Evolutionary conservation across 2,888 invertebrate species (phyloP), one percentile per base, ranked within the genome.

Genomic region (Spatulosminthurus flaviceps): DNA sequence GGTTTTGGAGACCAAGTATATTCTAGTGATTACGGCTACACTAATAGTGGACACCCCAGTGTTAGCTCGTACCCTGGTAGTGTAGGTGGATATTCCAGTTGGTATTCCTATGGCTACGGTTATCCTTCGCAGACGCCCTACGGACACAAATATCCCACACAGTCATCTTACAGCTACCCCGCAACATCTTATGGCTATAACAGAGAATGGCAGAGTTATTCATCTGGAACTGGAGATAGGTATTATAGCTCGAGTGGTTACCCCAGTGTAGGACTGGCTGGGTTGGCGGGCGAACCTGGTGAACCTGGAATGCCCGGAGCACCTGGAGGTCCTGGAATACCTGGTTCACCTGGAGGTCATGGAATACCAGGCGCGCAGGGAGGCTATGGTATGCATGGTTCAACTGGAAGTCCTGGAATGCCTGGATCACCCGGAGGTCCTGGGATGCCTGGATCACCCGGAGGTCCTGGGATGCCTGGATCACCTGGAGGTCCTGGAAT

Each of bases 41-140:
- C 51, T 51, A 24, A n/a, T n/a, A n/a, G n/a, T n/a, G n/a, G n/a
- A n/a, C 22, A 64, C 16, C 24, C 16, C 1, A 24, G 42, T 51
- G 72, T 9, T 26, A 11, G 24, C n/a, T 9, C 24, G 11, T 22
- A 26, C 64, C 5, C 51, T 51, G 16, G 64, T 64, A 22, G 24
- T 64, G 2, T 24, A 9, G 69, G 29, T 9, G 21, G 69, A 11
- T 69, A 69, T 28, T 69, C 69, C 19, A 69, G 34, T 69, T 28
- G 69, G 28, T 69, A 69, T 19, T 69, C 69, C 64, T 64, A 64
- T 24, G 64, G 64, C 16, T 64, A 64, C 16, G 26, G 24, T 4
- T 64, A 9, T 9, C 64, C 11, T 1, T 9, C 64, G 4, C 4
- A 5, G n/a, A 9, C 60, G 16, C 16, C 60, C 16, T 7, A 13